A percentile compares a stretch with the other conserved stretches of the same genome.
These are phyloP conservation scores for Prenolepis imparis DNA, from an alignment of 2,888 invertebrate species.

Conservation along the genomic window DNA sequence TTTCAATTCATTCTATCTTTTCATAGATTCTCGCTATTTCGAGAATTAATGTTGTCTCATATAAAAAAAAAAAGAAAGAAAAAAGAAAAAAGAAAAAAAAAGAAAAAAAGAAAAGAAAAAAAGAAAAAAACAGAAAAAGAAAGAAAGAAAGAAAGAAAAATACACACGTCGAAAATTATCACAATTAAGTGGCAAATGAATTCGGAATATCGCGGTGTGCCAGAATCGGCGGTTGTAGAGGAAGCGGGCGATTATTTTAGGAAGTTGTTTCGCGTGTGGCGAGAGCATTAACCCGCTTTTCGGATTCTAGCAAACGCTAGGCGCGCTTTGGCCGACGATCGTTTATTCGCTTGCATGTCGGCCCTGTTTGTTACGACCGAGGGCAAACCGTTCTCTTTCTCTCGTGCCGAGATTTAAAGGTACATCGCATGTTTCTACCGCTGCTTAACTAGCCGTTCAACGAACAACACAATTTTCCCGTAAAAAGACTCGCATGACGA, in stretches of 20 bases:
- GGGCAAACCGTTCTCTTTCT: conserved; percentile 32
- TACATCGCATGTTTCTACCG: conserved; percentile 66
- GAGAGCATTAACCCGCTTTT: conserved; percentile 75
- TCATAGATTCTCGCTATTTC: neutral
- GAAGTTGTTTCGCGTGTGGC: conserved; percentile 70
- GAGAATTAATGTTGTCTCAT: neutral
- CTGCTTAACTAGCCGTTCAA: conserved; percentile 59
- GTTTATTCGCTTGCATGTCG: conserved; percentile 65
- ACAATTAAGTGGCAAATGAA: conserved; percentile 31
- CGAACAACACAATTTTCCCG: conserved; percentile 29
- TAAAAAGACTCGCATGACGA: conserved; percentile 53
- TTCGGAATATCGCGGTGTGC: conserved; percentile 61
- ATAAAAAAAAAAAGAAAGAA: neutral
- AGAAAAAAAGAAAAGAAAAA: neutral
- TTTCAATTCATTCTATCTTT: neutral
- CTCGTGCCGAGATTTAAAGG: conserved; percentile 62
- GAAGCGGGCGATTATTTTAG: conserved; percentile 67
- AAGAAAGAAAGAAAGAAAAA: neutral
- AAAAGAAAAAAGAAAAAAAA: neutral
- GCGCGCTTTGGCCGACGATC: conserved; percentile 46
- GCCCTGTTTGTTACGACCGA: conserved; percentile 58
- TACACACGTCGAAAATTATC: conserved; percentile 27
- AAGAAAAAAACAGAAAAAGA: no score
- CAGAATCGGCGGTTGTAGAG: conserved; percentile 56
- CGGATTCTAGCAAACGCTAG: conserved; percentile 37